Evolutionary conservation across 23 tunicate genomes (phyloP).

Genomic region (Ascidia mentula): DNA sequence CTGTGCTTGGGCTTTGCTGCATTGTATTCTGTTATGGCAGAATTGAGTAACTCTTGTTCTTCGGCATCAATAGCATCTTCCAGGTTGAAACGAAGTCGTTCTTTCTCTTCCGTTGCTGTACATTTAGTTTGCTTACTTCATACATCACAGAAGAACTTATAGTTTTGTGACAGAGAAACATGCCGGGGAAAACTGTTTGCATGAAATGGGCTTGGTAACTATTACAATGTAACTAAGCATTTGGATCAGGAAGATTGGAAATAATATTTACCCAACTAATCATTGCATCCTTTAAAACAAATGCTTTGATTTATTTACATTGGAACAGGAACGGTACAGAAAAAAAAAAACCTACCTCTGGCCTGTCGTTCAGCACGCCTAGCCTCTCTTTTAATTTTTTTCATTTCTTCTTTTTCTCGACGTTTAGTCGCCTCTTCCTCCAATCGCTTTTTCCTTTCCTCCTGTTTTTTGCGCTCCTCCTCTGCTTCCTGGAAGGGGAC

Average conservation of each 20-base stretch:
- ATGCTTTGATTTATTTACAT: too few species aligned
- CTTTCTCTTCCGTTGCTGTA: conserved; percentile 21
- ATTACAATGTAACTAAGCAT: too few species aligned
- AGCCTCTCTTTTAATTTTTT: conserved; percentile 10
- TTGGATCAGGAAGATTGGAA: too few species aligned
- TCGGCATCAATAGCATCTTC: conserved; percentile 50
- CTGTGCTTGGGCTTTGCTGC: conserved; percentile 21
- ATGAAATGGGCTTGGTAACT: too few species aligned
- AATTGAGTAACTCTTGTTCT: conserved; percentile 20
- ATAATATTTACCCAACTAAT: too few species aligned
- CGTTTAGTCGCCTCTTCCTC: conserved; percentile 17
- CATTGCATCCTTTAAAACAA: too few species aligned
- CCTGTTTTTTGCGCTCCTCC: not conserved
- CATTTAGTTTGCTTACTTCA: too few species aligned
- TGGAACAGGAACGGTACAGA: too few species aligned
- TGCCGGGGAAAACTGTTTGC: too few species aligned
- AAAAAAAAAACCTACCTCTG: conserved; percentile 15
- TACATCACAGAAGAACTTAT: too few species aligned
- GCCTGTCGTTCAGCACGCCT: conserved; percentile 19
- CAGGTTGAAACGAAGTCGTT: conserved; percentile 26
- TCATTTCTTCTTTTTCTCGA: conserved; percentile 15
- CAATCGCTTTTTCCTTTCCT: not conserved
- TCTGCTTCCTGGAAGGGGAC: not conserved
- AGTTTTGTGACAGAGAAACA: too few species aligned
- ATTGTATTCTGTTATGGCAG: conserved; percentile 56